A percentile compares a stretch with the other conserved stretches of the same genome.
phyloP scores from a whole-genome alignment of 2,113 vertebrate species.

The Sinocyclocheilus rhinocerous region DNA sequence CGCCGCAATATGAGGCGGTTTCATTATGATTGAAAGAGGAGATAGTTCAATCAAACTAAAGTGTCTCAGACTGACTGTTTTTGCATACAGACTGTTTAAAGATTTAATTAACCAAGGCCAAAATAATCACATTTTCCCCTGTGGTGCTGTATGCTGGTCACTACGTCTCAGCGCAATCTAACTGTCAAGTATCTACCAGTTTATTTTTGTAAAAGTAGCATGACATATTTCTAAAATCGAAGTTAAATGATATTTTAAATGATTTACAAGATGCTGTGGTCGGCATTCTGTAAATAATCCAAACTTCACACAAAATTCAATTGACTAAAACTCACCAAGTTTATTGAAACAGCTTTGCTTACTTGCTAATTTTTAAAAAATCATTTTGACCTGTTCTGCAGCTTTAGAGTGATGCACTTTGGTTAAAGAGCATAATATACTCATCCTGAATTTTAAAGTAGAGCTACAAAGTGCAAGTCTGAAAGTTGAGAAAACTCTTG shows the following conservation, averaged over 20 bases:
- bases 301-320: neutral
- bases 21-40: slow-evolving; percentile 18
- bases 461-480: neutral
- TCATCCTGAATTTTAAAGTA: neutral
- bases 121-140: slow-evolving; percentile 6
- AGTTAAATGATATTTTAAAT: neutral
- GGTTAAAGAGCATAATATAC: neutral
- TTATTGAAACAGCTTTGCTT: neutral
- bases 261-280: neutral
- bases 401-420: neutral
- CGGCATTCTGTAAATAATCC: neutral
- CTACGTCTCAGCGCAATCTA: neutral
- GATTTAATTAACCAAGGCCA: slow-evolving; percentile 3
- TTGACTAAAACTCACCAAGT: neutral
- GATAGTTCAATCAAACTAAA: slow-evolving; percentile 30
- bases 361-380: neutral
- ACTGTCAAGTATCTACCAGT: neutral
- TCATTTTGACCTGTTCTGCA: neutral
- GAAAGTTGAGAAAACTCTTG: neutral
- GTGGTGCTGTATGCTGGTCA: neutral
- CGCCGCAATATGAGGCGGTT: neutral
- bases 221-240: neutral
- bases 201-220: neutral
- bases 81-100: neutral
- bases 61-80: slow-evolving; percentile 1